Evolutionary conservation across 37 sponge, comb jelly and placozoan genomes (phyloP).

Genomic region (Cladorhizidae sp.): DNA sequence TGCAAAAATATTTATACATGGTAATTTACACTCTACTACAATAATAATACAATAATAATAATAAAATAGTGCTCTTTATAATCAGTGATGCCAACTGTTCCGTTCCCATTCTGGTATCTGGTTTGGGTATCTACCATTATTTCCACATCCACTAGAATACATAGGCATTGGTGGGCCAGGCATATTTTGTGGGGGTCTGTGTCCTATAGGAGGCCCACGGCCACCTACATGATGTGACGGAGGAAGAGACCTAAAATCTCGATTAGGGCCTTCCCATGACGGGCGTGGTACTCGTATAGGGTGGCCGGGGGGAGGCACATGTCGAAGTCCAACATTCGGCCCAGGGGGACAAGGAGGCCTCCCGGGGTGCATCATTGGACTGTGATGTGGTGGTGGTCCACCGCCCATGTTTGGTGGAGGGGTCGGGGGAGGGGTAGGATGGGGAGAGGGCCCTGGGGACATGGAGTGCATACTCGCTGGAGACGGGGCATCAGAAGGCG

Average conservation of each 20-base stretch:
- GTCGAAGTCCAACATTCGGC: not conserved
- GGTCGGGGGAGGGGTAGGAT: constrained; percentile 61
- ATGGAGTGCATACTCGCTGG: constrained; percentile 52
- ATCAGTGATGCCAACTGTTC: constrained; percentile 5
- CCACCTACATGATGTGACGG: not conserved
- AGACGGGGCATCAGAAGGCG: constrained; percentile 51
- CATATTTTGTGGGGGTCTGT: not conserved
- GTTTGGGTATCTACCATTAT: not conserved
- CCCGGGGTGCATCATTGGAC: not conserved
- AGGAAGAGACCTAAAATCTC: constrained; percentile 1
- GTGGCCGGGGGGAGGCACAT: constrained; percentile 1
- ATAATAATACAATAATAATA: too few species aligned
- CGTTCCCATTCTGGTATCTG: constrained; percentile 29
- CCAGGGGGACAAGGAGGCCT: not conserved
- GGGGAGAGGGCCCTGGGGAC: constrained; percentile 59
- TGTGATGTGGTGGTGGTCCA: constrained; percentile 6
- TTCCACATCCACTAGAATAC: not conserved
- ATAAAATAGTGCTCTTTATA: too few species aligned
- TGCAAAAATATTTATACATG: too few species aligned
- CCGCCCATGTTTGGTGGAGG: constrained; percentile 45
- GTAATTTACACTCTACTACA: too few species aligned
- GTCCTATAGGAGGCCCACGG: not conserved
- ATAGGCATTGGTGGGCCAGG: not conserved
- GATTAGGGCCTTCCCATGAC: constrained; percentile 11
- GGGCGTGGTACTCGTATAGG: not conserved